Evolutionary conservation across 2,888 invertebrate species (phyloP).

Genomic region (Cryptocheilus praepositus): DNA sequence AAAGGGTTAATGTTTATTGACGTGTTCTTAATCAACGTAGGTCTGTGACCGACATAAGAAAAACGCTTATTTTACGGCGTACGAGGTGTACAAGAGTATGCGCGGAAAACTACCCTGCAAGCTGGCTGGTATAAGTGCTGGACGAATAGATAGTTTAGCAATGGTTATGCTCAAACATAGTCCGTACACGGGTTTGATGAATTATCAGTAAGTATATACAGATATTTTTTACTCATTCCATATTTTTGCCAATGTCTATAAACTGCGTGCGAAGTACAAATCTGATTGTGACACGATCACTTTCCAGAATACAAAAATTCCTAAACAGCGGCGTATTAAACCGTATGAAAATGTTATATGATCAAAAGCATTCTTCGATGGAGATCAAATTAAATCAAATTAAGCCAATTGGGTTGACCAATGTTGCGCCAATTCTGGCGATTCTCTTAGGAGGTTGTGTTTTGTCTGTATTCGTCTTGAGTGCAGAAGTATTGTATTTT

Average conservation of each 20-base stretch:
- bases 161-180: slow-evolving; percentile 31
- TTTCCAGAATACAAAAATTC: slow-evolving; percentile 14
- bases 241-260: background rate
- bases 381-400: background rate
- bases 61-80: background rate
- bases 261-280: background rate
- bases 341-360: slow-evolving; percentile 18
- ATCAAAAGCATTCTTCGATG: background rate
- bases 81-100: background rate
- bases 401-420: background rate
- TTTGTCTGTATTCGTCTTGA: background rate
- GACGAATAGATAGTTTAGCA: slow-evolving; percentile 25
- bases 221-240: too few relatives aligned
- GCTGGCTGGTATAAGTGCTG: slow-evolving; percentile 19
- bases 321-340: slow-evolving; percentile 14
- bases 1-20: background rate
- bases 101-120: background rate
- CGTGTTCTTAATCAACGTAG: background rate
- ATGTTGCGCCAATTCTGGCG: background rate
- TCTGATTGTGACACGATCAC: too few relatives aligned
- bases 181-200: slow-evolving; percentile 31
- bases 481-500: slow-evolving; percentile 1
- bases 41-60: background rate
- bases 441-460: background rate
- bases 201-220: slow-evolving; percentile 34